These are phyloP conservation scores for Mamestra brassicae DNA, from an alignment of 2,888 invertebrate genomes.

Conservation along the genomic window DNA sequence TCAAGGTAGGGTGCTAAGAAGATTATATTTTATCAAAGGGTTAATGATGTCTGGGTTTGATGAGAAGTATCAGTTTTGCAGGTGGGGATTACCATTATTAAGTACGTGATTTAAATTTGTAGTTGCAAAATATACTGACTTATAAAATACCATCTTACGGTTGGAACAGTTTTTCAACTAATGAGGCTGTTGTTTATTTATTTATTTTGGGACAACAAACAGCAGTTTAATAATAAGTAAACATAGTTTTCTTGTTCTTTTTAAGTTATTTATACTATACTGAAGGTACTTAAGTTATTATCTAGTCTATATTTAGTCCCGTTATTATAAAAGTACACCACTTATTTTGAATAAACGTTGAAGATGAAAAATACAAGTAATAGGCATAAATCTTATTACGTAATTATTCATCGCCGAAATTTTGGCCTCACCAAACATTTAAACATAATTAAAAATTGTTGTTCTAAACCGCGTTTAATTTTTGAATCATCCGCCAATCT, in stretches of 20 bases:
- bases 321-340: not conserved
- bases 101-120: not conserved
- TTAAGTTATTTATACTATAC: not conserved
- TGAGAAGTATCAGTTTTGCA: not conserved
- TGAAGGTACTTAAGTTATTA: too few species aligned
- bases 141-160: not conserved
- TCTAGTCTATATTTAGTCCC: not conserved
- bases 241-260: not conserved
- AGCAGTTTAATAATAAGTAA: too few species aligned
- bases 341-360: not conserved
- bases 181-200: too few species aligned
- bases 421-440: slow-evolving; percentile 35
- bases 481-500: slow-evolving; percentile 67
- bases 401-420: slow-evolving; percentile 9
- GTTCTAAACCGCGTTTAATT: slow-evolving; percentile 60
- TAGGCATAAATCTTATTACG: not conserved
- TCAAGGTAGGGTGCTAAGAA: slow-evolving; percentile 29
- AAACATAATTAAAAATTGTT: slow-evolving; percentile 55
- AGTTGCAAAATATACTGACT: not conserved
- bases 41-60: slow-evolving; percentile 38
- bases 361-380: not conserved
- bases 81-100: not conserved
- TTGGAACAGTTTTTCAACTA: not conserved
- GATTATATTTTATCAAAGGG: slow-evolving; percentile 48
- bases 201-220: too few species aligned